phyloP scores from a whole-genome alignment of 2,888 invertebrate genomes.

The Endomychus coccineus region DNA sequence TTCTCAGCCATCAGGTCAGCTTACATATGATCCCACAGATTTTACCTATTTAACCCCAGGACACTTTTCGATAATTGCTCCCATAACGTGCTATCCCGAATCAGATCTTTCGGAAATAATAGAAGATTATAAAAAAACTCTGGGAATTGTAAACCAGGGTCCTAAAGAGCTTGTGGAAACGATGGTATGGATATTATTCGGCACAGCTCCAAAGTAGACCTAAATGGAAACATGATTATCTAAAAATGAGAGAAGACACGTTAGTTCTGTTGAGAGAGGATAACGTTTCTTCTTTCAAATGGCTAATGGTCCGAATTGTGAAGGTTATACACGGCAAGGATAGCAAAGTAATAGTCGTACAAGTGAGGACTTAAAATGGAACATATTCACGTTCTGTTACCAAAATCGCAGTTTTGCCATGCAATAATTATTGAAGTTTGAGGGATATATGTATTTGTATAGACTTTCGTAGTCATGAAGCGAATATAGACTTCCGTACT shows the following conservation, averaged over 20 bases:
- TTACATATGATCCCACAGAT: too few relatives aligned
- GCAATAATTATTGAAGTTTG: too few relatives aligned
- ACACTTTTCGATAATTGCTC: too few relatives aligned
- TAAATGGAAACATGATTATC: neutral
- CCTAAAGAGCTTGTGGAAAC: neutral
- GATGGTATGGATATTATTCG: slow-evolving; percentile 2
- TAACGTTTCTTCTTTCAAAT: neutral
- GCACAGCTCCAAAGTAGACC: slow-evolving; percentile 3
- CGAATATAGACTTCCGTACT: too few relatives aligned
- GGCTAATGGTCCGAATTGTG: neutral
- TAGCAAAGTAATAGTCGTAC: neutral
- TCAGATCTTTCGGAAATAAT: too few relatives aligned
- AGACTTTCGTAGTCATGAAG: too few relatives aligned
- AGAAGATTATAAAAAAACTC: too few relatives aligned
- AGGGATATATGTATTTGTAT: too few relatives aligned
- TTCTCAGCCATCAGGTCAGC: too few relatives aligned
- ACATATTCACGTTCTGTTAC: neutral
- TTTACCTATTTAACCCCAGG: too few relatives aligned
- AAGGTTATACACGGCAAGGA: slow-evolving; percentile 2
- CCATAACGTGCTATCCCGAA: too few relatives aligned
- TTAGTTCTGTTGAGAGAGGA: slow-evolving; percentile 2
- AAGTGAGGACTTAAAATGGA: too few relatives aligned
- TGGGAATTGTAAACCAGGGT: neutral
- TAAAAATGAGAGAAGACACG: neutral
- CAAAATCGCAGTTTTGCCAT: neutral